A percentile compares a stretch with the other conserved stretches of the same genome.
phyloP scores from a whole-genome alignment of 2,113 vertebrate genomes.

The Cricetomys ansorgei region DNA sequence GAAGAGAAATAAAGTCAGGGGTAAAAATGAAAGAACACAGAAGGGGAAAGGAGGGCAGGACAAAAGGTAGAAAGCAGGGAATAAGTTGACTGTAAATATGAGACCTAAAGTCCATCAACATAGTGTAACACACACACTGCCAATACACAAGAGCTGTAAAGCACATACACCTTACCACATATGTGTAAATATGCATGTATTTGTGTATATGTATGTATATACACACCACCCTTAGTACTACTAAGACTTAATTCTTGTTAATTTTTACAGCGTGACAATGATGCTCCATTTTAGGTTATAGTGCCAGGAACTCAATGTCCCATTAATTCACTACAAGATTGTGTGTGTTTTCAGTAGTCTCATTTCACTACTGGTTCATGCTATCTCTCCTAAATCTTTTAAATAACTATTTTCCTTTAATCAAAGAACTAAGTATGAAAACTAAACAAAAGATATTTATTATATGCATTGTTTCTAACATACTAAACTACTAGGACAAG shows the following conservation, averaged over 20 bases:
- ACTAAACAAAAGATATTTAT: not conserved
- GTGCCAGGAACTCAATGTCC: not conserved
- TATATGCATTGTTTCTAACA: slow-evolving; percentile 10
- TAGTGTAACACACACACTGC: not conserved
- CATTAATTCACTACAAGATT: not conserved
- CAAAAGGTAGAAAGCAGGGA: too few relatives aligned
- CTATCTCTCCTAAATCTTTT: not conserved
- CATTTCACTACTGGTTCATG: not conserved
- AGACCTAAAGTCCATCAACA: not conserved
- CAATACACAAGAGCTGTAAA: not conserved
- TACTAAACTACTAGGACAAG: not conserved
- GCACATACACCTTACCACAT: not conserved
- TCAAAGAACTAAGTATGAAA: slow-evolving; percentile 1
- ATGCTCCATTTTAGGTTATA: not conserved
- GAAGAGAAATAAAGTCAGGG: not conserved
- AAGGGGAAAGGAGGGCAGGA: not conserved
- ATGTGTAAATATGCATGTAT: not conserved
- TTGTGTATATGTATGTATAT: not conserved
- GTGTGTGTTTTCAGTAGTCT: not conserved
- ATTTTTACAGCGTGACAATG: slow-evolving; percentile 16
- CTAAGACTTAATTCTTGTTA: not conserved
- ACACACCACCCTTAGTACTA: not conserved
- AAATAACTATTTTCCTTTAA: not conserved
- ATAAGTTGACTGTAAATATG: not conserved
- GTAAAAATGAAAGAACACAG: not conserved